These are phyloP conservation scores for Napeogenes sylphis DNA, from an alignment of 2,888 invertebrate species.

Conservation along the genomic window DNA sequence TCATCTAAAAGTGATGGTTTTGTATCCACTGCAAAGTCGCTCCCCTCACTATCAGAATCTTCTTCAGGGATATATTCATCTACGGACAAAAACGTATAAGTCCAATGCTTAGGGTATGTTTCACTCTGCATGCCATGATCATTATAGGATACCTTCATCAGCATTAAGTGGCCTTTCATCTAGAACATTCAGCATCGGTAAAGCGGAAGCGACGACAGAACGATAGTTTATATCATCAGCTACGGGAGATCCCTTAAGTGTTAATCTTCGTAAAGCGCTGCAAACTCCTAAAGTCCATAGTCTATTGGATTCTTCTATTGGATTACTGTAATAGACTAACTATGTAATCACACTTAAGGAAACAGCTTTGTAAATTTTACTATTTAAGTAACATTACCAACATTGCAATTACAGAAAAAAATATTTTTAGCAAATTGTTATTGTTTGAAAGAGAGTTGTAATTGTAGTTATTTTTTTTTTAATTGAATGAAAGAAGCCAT, in stretches of 20 bases:
- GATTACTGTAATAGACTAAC: conserved; percentile 47
- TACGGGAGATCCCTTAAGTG: conserved; percentile 52
- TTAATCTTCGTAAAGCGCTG: conserved; percentile 54
- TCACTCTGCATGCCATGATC: neutral
- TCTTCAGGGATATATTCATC: conserved; percentile 23
- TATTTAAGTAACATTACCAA: no score
- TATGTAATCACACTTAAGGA: no score
- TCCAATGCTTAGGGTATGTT: neutral
- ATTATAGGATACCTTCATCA: conserved; percentile 38
- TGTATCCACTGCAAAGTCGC: conserved; percentile 39
- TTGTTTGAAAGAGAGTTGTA: no score
- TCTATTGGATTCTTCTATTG: conserved; percentile 57
- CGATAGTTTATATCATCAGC: conserved; percentile 52
- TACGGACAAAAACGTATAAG: conserved; percentile 2
- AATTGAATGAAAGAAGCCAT: no score
- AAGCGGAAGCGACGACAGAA: conserved; percentile 46
- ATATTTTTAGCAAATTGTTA: no score
- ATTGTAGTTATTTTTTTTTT: no score
- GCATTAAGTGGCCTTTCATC: conserved; percentile 57
- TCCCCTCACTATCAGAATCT: conserved; percentile 48
- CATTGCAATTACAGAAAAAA: no score
- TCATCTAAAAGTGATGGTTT: conserved; percentile 23
- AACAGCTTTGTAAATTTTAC: no score
- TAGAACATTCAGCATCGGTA: conserved; percentile 60
- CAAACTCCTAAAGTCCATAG: conserved; percentile 69